A percentile compares a stretch with the other conserved stretches of the same genome.
Evolutionary conservation across 2,113 vertebrate genomes (phyloP).

Genomic region (Eubucco bourcierii): DNA sequence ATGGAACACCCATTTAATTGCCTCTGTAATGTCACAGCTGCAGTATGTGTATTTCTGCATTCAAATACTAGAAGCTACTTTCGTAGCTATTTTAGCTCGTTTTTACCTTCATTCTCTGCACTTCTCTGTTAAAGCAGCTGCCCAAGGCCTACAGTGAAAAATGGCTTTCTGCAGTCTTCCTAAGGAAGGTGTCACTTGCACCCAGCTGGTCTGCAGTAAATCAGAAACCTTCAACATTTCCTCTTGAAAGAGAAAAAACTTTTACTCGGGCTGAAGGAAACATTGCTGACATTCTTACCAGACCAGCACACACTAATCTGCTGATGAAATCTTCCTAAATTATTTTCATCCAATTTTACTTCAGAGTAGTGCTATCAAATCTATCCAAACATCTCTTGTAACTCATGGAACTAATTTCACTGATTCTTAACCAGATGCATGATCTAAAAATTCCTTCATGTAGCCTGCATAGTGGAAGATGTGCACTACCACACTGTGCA

Average conservation of each 20-base stretch:
- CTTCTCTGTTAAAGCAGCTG: slow-evolving; percentile 19
- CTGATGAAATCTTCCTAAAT: neutral
- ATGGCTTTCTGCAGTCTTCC: neutral
- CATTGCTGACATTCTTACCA: neutral
- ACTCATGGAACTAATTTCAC: neutral
- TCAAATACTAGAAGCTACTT: slow-evolving; percentile 38
- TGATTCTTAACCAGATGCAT: neutral
- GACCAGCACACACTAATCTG: neutral
- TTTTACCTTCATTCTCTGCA: slow-evolving; percentile 51
- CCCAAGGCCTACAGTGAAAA: slow-evolving; percentile 10
- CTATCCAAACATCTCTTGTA: neutral
- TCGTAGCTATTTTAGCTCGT: slow-evolving; percentile 24
- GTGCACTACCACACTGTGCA: neutral
- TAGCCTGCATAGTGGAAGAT: neutral
- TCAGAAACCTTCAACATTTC: neutral
- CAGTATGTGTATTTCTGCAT: slow-evolving; percentile 36
- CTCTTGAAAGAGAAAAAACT: neutral
- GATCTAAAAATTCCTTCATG: neutral
- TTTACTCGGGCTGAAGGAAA: neutral
- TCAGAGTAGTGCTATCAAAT: neutral
- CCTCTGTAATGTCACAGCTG: slow-evolving; percentile 63
- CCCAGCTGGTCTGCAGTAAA: slow-evolving; percentile 16
- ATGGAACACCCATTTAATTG: slow-evolving; percentile 68
- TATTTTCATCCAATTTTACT: neutral
- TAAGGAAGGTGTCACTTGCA: neutral